A percentile compares a stretch with the other conserved stretches of the same genome.
These are phyloP conservation scores for Leptopterna dolabrata DNA, from an alignment of 2,888 invertebrate species.

Conservation along the genomic window DNA sequence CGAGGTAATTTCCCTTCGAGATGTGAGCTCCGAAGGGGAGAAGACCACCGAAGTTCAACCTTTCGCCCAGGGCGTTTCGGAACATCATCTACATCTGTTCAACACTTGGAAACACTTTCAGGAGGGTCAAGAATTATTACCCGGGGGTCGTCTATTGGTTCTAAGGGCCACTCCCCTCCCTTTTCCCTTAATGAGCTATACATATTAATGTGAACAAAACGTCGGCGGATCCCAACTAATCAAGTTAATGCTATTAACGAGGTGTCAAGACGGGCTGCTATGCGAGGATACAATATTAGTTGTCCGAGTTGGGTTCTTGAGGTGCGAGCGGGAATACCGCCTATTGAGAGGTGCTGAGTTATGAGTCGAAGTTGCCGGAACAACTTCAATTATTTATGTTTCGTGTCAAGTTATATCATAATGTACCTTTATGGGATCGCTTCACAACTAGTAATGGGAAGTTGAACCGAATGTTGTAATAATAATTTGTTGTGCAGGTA, in stretches of 20 bases:
- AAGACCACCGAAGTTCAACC: background rate
- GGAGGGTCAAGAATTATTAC: conserved; percentile 51
- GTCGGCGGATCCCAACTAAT: conserved; percentile 24
- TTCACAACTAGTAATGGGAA: background rate
- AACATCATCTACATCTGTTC: conserved; percentile 53
- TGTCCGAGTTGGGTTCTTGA: conserved; percentile 25
- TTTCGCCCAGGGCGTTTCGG: conserved; percentile 9
- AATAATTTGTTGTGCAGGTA: too few species aligned
- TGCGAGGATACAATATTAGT: conserved; percentile 47
- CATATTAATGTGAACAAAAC: conserved; percentile 52
- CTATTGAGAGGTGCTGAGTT: conserved; percentile 3
- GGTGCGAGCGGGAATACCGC: background rate
- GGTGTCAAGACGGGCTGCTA: conserved; percentile 45
- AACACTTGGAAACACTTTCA: conserved; percentile 45
- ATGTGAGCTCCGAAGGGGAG: background rate
- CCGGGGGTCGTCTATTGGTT: background rate
- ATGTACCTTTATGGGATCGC: background rate
- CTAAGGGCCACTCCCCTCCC: background rate
- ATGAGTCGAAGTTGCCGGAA: background rate
- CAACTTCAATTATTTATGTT: background rate
- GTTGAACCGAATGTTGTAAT: background rate
- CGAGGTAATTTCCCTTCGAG: conserved; percentile 32
- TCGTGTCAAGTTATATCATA: background rate
- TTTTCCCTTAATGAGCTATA: conserved; percentile 38
- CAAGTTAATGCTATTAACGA: conserved; percentile 50